Conservation (phyloP, 2,888 invertebrate genomes). For the Drosophila multiciliata region DNA sequence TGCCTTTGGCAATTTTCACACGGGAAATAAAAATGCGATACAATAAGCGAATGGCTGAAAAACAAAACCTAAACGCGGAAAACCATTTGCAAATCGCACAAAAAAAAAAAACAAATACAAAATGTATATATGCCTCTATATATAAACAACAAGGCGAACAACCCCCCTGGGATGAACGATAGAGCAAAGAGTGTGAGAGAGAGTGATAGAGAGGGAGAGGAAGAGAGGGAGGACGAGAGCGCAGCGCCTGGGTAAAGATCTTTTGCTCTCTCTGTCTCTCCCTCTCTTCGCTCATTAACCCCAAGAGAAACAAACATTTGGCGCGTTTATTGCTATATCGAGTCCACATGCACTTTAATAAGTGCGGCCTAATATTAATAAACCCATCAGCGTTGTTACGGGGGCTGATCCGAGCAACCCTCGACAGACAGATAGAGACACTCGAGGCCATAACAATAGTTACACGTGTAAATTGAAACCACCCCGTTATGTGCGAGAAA, state of each 20-base stretch:
- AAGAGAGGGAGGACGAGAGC: neutral
- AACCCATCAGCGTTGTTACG: constrained; percentile 66
- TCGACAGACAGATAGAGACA: constrained; percentile 14
- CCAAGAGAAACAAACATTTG: constrained; percentile 70
- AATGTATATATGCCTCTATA: constrained; percentile 1
- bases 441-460: constrained; percentile 48
- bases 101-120: constrained; percentile 3
- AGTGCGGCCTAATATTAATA: constrained; percentile 65
- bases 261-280: constrained; percentile 1
- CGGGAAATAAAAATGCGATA: constrained; percentile 79
- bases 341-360: constrained; percentile 46
- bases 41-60: constrained; percentile 71
- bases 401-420: constrained; percentile 69
- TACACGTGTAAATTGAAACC: constrained; percentile 56
- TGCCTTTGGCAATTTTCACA: constrained; percentile 73
- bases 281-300: constrained; percentile 55
- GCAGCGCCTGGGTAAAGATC: neutral
- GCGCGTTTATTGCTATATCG: constrained; percentile 60
- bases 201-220: neutral
- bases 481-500: constrained; percentile 32
- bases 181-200: neutral
- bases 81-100: constrained; percentile 80
- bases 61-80: constrained; percentile 80
- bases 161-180: constrained; percentile 52
- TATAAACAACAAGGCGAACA: constrained; percentile 37